Evolutionary conservation across 2,888 invertebrate species (phyloP), one percentile per base, ranked within the genome.

Genomic region (Ametastegia equiseti): DNA sequence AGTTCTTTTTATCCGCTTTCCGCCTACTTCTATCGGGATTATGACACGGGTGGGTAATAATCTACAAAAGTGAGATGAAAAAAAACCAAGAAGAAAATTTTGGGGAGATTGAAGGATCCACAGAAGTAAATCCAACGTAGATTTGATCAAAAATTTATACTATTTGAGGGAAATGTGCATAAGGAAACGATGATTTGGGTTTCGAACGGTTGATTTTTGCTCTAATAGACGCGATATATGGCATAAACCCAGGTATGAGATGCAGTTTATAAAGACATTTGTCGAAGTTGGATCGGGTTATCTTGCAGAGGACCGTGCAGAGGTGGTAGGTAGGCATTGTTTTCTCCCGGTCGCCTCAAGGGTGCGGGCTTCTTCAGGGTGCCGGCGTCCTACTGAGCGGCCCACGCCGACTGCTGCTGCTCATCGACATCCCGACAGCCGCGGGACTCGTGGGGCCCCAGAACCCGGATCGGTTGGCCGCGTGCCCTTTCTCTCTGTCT

Each of bases 361-460:
- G 88, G 87, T 85, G 87, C 86, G 87, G 86, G 90, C 91, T 90
- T 90, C 90, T 91, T 91, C 91, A 91, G 91, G 90, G 90, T 91
- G 90, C 88, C 84, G 88, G 87, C 85, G 88, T 90, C 90, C 91
- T 91, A 91, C 91, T 87, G 90, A 87, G 89, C 91, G 88, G 89
- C 91, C 91, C 90, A 90, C 91, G 90, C 90, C 87, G 88, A 88
- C 88, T 88, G 89, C 88, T 88, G 89, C 89, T 86, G 88, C 89
- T 89, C 89, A 90, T 89, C 89, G 89, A 89, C 90, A 86, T 88
- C 88, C 87, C 86, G 87, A 88, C 87, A 87, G 88, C 88, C 89
- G 86, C 86, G 54, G 89, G 88, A 88, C 89, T 86, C 85, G 85
- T n/a, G 77, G 60, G 65, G 50, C 63, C n/a, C 63, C 36, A 75